A percentile compares a stretch with the other conserved stretches of the same genome.
These are phyloP conservation scores for Parambassis ranga DNA, from an alignment of 2,797 vertebrate species.

Conservation along the genomic window DNA sequence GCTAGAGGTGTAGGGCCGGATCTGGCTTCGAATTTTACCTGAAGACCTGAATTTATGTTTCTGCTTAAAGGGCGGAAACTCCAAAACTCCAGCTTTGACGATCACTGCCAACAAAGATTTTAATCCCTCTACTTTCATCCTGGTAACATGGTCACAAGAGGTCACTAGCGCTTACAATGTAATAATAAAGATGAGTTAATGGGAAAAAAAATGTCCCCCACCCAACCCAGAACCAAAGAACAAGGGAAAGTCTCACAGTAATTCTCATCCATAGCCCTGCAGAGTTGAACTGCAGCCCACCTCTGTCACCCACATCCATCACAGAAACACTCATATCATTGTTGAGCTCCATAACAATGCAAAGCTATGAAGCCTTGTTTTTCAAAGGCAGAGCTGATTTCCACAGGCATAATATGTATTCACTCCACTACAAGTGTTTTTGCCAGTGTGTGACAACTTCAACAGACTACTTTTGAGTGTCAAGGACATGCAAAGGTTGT, in stretches of 20 bases:
- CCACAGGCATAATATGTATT: not conserved
- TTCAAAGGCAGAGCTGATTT: not conserved
- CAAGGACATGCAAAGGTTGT: too few species aligned
- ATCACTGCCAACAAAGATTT: not conserved
- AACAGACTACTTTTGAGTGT: too few species aligned
- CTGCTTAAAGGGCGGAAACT: not conserved
- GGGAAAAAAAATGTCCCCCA: not conserved
- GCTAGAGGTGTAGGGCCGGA: not conserved
- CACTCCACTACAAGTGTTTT: too few species aligned
- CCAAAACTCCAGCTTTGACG: not conserved
- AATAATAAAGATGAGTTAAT: not conserved
- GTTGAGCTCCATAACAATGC: conserved; percentile 10
- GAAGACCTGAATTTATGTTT: not conserved
- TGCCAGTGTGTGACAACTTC: too few species aligned
- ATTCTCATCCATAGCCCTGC: conserved; percentile 28
- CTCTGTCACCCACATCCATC: conserved; percentile 47
- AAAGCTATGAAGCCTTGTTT: not conserved
- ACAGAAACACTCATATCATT: conserved; percentile 11
- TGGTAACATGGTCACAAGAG: not conserved
- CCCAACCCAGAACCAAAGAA: conserved; percentile 28
- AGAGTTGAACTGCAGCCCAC: conserved; percentile 36
- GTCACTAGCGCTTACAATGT: not conserved
- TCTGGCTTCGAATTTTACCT: conserved; percentile 2
- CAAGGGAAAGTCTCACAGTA: conserved; percentile 28
- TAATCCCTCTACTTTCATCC: not conserved